These are phyloP conservation scores for Sebastiscus albofasciatus DNA, from an alignment of 2,797 vertebrate species.

Conservation along the genomic window DNA sequence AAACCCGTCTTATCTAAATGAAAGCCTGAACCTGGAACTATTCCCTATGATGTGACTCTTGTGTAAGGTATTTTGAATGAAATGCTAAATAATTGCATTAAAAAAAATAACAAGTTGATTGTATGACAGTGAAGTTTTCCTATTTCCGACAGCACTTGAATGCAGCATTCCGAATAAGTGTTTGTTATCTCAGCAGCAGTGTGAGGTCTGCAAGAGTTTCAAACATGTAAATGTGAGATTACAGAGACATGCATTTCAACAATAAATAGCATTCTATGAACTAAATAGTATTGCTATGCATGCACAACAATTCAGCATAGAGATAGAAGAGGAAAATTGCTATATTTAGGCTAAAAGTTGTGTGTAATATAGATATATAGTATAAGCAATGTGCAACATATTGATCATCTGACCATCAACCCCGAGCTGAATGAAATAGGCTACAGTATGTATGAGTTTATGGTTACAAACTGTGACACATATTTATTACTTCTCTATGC, in stretches of 20 bases:
- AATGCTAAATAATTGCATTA: neutral
- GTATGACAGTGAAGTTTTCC: neutral
- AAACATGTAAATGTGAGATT: neutral
- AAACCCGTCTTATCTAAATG: neutral
- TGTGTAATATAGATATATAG: neutral
- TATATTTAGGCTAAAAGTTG: neutral
- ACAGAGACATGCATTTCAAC: neutral
- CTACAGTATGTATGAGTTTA: too few relatives aligned
- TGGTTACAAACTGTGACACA: too few relatives aligned
- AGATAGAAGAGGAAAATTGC: neutral
- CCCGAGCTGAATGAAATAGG: neutral
- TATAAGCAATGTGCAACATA: neutral
- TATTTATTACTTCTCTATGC: too few relatives aligned
- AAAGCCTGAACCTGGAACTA: neutral
- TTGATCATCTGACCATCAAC: neutral
- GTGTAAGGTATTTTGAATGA: neutral
- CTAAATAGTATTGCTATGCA: neutral
- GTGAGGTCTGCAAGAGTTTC: neutral
- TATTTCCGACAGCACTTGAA: neutral
- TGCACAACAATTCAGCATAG: neutral
- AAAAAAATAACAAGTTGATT: neutral
- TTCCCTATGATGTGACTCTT: neutral
- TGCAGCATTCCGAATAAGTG: constrained; percentile 7
- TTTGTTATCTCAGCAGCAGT: neutral
- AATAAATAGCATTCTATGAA: neutral